Evolutionary conservation across 2,113 vertebrate species (phyloP).

Genomic region (Struthio camelus): DNA sequence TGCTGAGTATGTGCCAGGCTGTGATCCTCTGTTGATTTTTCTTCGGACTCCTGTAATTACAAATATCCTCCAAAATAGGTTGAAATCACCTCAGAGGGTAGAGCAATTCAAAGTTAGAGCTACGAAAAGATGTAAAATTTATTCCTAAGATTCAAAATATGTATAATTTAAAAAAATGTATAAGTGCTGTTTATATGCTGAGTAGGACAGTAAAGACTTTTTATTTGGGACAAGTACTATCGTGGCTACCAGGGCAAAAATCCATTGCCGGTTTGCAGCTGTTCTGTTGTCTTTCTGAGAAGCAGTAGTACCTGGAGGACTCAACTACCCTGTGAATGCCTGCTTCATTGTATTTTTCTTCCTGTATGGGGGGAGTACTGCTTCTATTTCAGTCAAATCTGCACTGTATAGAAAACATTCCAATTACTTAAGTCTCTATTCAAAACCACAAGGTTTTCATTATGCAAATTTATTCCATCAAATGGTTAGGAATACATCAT

Average conservation of each 20-base stretch:
- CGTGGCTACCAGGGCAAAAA: neutral
- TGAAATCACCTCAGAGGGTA: neutral
- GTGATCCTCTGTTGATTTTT: neutral
- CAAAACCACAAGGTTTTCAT: neutral
- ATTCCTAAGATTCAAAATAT: neutral
- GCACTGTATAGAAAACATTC: neutral
- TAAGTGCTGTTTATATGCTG: neutral
- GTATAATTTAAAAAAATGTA: neutral
- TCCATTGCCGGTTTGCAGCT: neutral
- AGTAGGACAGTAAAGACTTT: neutral
- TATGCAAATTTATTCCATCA: neutral
- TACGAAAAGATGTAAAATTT: neutral
- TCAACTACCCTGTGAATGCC: neutral
- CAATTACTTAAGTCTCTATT: neutral
- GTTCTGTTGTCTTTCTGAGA: neutral
- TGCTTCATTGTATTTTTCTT: neutral
- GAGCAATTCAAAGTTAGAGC: neutral
- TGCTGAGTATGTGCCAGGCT: neutral
- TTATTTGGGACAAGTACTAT: neutral
- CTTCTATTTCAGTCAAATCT: neutral
- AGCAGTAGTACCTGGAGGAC: neutral
- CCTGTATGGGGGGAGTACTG: neutral
- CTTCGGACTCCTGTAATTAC: neutral
- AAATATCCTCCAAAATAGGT: neutral
- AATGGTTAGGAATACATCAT: neutral